phyloP scores from a whole-genome alignment of 2,888 invertebrate species.

The Vandiemenella viatica region DNA sequence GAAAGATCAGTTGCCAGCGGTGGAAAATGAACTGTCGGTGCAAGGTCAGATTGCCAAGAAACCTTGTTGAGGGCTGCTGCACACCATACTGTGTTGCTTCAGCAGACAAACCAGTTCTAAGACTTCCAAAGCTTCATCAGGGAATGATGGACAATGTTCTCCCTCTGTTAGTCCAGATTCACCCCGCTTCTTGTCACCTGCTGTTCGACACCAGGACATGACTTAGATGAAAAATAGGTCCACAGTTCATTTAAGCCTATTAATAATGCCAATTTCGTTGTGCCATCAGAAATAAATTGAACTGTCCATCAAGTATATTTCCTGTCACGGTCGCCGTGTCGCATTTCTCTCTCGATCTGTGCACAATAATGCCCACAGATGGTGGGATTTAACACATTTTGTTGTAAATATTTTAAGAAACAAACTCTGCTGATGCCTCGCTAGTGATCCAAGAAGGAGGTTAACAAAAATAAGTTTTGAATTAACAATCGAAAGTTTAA shows the following conservation, averaged over 20 bases:
- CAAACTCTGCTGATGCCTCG: too few relatives aligned
- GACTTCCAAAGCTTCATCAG: conserved; percentile 22
- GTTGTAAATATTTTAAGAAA: too few relatives aligned
- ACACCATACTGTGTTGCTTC: conserved; percentile 77
- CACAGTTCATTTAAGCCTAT: conserved; percentile 99
- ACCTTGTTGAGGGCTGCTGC: conserved; percentile 56
- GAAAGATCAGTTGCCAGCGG: conserved; percentile 47
- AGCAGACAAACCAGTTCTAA: conserved; percentile 26
- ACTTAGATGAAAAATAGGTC: conserved; percentile 98
- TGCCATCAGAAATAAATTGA: too few relatives aligned
- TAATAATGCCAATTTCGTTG: too few relatives aligned
- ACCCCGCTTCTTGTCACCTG: conserved; percentile 69
- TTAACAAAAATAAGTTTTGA: too few relatives aligned
- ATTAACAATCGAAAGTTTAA: too few relatives aligned
- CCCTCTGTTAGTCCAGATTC: conserved; percentile 44
- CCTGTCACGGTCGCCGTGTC: too few relatives aligned
- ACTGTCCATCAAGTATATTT: too few relatives aligned
- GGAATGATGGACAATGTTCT: conserved; percentile 34
- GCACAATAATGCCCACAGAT: too few relatives aligned
- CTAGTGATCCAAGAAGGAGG: too few relatives aligned
- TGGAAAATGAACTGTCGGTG: conserved; percentile 28
- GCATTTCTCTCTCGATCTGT: too few relatives aligned
- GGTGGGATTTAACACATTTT: too few relatives aligned
- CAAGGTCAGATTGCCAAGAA: conserved; percentile 35
- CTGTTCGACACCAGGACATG: conserved; percentile 85